phyloP scores from a whole-genome alignment of 2,797 vertebrate species.

The Aplochiton taeniatus region DNA sequence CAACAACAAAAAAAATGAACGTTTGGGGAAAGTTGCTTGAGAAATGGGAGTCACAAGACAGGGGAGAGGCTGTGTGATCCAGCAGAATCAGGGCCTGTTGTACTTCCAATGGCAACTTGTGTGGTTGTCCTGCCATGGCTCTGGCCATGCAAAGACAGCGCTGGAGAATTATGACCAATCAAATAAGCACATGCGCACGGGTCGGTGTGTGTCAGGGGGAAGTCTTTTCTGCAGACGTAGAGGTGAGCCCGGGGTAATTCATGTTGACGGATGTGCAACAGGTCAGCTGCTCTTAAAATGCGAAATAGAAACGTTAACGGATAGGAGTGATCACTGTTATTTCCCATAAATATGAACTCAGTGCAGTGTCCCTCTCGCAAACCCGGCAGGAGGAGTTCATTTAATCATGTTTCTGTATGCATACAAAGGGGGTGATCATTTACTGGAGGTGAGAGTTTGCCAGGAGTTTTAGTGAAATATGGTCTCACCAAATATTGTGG shows the following conservation, averaged over 20 bases:
- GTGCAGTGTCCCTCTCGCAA: slow-evolving; percentile 31
- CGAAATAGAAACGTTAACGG: slow-evolving; percentile 57
- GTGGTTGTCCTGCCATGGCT: slow-evolving; percentile 51
- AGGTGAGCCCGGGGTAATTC: slow-evolving; percentile 54
- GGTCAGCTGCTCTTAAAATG: slow-evolving; percentile 48
- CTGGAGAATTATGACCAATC: slow-evolving; percentile 47
- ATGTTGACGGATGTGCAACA: slow-evolving; percentile 62
- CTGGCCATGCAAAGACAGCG: slow-evolving; percentile 41
- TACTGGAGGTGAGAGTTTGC: slow-evolving; percentile 25
- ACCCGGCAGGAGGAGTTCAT: slow-evolving; percentile 19
- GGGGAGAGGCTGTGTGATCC: slow-evolving; percentile 55
- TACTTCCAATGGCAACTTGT: slow-evolving; percentile 59
- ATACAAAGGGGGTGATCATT: slow-evolving; percentile 29
- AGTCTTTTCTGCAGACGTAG: slow-evolving; percentile 50
- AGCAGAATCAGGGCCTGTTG: slow-evolving; percentile 27
- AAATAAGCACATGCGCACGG: slow-evolving; percentile 42
- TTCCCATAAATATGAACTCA: slow-evolving; percentile 46
- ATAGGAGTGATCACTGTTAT: slow-evolving; percentile 41
- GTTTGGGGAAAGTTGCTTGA: slow-evolving; percentile 65
- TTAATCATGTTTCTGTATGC: slow-evolving; percentile 10
- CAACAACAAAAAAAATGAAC: slow-evolving; percentile 70
- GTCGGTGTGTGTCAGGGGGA: slow-evolving; percentile 45
- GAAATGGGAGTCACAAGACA: slow-evolving; percentile 67
- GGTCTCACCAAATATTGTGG: slow-evolving; percentile 24
- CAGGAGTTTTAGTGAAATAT: slow-evolving; percentile 28